Conservation (phyloP, 2,888 invertebrate species). For the Drosophila anomelani region DNA sequence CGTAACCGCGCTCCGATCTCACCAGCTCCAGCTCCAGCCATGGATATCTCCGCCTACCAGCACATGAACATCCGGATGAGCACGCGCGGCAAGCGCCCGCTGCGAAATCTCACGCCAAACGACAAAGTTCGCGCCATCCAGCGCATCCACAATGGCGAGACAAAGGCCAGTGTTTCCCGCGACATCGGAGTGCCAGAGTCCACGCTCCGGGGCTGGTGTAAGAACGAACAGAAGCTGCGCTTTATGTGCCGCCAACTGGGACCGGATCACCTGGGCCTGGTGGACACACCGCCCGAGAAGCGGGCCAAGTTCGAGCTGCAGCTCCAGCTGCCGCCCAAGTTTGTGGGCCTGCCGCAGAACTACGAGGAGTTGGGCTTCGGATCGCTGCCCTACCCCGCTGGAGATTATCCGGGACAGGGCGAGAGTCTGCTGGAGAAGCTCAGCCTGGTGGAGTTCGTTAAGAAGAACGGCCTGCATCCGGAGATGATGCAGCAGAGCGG, state of each 20-base stretch:
- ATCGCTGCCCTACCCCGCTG: conserved; percentile 66
- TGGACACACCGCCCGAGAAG: conserved; percentile 81
- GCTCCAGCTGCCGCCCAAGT: conserved; percentile 67
- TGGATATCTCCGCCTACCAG: conserved; percentile 82
- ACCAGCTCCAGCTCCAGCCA: conserved; percentile 29
- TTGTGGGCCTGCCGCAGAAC: conserved; percentile 62
- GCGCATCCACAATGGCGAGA: conserved; percentile 92
- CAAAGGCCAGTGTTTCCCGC: conserved; percentile 93
- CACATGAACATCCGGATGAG: conserved; percentile 86
- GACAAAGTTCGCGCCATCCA: conserved; percentile 93
- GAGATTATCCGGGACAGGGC: conserved; percentile 74
- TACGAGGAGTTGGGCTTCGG: conserved; percentile 80
- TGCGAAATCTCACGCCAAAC: conserved; percentile 89
- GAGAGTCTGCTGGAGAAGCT: conserved; percentile 81
- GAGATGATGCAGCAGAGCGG: conserved; percentile 25
- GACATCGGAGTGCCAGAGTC: conserved; percentile 94
- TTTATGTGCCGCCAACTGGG: conserved; percentile 89
- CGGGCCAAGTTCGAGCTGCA: conserved; percentile 78
- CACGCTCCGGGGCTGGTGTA: conserved; percentile 94
- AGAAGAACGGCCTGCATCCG: conserved; percentile 70
- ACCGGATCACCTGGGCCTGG: conserved; percentile 86
- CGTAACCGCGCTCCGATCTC: conserved; percentile 22
- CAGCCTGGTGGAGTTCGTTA: conserved; percentile 74
- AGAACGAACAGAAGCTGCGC: conserved; percentile 91
- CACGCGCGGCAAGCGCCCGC: conserved; percentile 90